phyloP scores from a whole-genome alignment of 2,113 vertebrate species.

The Eolophus roseicapilla region DNA sequence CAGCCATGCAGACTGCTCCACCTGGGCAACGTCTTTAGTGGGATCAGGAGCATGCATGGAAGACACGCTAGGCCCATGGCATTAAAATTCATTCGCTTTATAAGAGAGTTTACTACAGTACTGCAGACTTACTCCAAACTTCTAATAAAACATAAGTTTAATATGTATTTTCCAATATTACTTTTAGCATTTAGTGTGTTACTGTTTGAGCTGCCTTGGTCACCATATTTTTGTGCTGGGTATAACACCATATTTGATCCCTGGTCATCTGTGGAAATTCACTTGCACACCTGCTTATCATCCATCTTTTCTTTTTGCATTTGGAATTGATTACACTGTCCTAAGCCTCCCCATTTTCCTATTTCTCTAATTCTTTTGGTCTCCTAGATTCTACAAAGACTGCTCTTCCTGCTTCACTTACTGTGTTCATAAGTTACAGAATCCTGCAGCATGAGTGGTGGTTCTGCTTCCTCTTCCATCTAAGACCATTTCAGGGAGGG shows the following conservation, averaged over 20 bases:
- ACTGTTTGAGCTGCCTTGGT: not conserved
- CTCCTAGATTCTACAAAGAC: not conserved
- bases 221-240: fast-evolving
- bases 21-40: not conserved
- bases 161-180: fast-evolving
- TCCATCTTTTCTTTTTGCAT: not conserved
- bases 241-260: fast-evolving
- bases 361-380: not conserved
- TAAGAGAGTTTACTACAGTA: fast-evolving
- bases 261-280: not conserved
- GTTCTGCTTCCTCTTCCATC: not conserved
- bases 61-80: not conserved
- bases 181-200: not conserved
- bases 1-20: not conserved
- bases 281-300: not conserved
- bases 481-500: not conserved
- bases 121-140: not conserved
- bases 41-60: fast-evolving
- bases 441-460: not conserved
- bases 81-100: not conserved
- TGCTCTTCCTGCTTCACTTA: not conserved
- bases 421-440: not conserved
- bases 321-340: not conserved
- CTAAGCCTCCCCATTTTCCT: not conserved
- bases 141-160: not conserved